Conservation (phyloP, 2,888 invertebrate genomes). For the Drepanosiphum platanoidis region DNA sequence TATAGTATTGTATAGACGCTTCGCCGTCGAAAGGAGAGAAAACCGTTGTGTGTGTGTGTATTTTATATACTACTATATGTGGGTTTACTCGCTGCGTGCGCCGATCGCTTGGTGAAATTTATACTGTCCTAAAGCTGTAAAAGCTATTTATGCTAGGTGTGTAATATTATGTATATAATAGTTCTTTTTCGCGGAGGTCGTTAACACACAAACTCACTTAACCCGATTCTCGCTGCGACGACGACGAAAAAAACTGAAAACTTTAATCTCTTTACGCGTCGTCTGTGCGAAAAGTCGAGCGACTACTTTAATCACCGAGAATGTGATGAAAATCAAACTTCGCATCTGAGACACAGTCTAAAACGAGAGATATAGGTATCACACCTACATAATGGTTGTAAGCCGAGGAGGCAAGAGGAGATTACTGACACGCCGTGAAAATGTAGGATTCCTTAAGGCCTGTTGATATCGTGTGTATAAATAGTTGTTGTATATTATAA, state of each 20-base stretch:
- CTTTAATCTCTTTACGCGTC: not conserved
- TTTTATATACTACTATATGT: not conserved
- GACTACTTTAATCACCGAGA: not conserved
- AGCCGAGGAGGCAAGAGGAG: too few species aligned
- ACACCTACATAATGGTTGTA: too few species aligned
- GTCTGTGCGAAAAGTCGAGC: not conserved
- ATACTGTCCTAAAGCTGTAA: not conserved
- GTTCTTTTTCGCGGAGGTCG: not conserved
- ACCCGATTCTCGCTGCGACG: conserved; percentile 1
- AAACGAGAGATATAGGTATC: too few species aligned
- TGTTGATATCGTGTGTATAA: too few species aligned
- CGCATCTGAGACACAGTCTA: too few species aligned
- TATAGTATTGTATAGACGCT: not conserved
- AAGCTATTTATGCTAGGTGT: not conserved
- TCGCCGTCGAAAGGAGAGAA: conserved; percentile 6
- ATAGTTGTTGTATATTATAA: too few species aligned
- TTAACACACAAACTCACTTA: conserved; percentile 31
- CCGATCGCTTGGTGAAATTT: conserved; percentile 20
- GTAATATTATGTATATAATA: not conserved
- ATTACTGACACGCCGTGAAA: too few species aligned
- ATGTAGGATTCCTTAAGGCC: too few species aligned
- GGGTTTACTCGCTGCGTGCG: not conserved
- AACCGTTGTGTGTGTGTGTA: not conserved
- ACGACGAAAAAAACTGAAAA: not conserved
- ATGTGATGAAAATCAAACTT: not conserved